Base-by-base conservation (phyloP, 2,888 invertebrate genomes). In the Meteorus cinctellus region DNA sequence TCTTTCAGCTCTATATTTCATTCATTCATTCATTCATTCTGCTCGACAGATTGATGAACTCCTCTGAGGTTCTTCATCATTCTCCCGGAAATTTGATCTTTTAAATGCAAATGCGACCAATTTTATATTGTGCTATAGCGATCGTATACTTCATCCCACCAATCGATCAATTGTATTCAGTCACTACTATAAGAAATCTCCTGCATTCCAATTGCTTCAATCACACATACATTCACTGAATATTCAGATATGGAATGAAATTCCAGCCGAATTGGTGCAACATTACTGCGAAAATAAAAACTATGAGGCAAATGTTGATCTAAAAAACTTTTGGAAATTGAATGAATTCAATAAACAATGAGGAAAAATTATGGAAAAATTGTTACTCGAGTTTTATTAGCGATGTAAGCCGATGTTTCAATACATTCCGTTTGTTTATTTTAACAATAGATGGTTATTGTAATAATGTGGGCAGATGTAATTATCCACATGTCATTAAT, bases 361-460 rank as follows among this genome's bases (percentile, higher is more conserved):
- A 62, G 29, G 1, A 3, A 29, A 16, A 29, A 31, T n/a, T 62
- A 62, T 29, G 14, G 27, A 29, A 62, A 12, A 31, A 62, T 65
- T 65, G 41, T 65, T 65, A 27, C 24, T 62, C 1, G 3, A 63
- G 8, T 65, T 65, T 65, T 65, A 65, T 65, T 36, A 36, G 65
- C 3, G 41, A 65, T 5, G 19, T 19, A 19, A 41, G 65, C 19
- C 34, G 3, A 62, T 62, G 3, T 65, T 65, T 65, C 36, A 41
- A 36, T 36, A 65, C 41, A 65, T 19, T 65, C 2, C 12, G 19
- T 6, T 41, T 36, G 19, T 62, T 16, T 31, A 62, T 29, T 55
- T 24, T 8, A 62, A 62, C 10, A 31, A 62, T 16, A 62, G 4
- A 29, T 29, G 29, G 4, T 4, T 62, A n/a, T 62, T 62, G 29